Evolutionary conservation across 2,113 vertebrate species (phyloP).

Genomic region (Alosa alosa): DNA sequence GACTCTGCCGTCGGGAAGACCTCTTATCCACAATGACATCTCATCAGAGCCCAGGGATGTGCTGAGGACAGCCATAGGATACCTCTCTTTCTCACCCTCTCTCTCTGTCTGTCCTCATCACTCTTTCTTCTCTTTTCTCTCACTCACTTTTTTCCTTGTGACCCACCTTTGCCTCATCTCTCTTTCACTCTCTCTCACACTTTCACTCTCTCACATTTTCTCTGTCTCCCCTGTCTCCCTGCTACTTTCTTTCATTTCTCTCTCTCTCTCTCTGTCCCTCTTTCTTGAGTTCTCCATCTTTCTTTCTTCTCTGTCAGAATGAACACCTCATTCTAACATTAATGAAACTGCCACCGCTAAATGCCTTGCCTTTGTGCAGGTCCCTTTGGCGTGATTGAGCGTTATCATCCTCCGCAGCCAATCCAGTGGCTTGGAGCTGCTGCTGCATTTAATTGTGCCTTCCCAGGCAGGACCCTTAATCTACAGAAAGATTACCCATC

Average conservation of each 20-base stretch:
- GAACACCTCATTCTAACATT: not conserved
- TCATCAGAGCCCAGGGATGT: slow-evolving; percentile 30
- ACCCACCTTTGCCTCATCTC: not conserved
- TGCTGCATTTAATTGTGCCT: not conserved
- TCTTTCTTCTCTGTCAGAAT: not conserved
- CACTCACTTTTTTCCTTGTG: not conserved
- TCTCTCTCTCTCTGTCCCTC: not conserved
- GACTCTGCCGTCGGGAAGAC: not conserved
- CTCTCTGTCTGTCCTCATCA: not conserved
- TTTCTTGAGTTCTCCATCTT: too few species aligned
- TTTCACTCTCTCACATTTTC: too few species aligned
- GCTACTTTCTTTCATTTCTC: not conserved
- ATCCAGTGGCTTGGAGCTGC: not conserved
- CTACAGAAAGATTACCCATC: too few species aligned
- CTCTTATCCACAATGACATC: slow-evolving; percentile 27
- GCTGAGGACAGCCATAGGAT: not conserved
- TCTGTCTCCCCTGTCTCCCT: slow-evolving; percentile 11
- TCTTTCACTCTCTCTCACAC: slow-evolving; percentile 22
- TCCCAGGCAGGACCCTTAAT: not conserved
- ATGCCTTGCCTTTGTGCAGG: not conserved
- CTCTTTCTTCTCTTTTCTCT: not conserved
- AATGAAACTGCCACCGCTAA: not conserved
- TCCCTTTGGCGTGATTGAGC: not conserved
- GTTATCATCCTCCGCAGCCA: not conserved
- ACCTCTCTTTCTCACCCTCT: not conserved